A percentile compares a stretch with the other conserved stretches of the same genome.
Evolutionary conservation across 2,888 invertebrate species (phyloP).

Genomic region (Leucoma salicis): DNA sequence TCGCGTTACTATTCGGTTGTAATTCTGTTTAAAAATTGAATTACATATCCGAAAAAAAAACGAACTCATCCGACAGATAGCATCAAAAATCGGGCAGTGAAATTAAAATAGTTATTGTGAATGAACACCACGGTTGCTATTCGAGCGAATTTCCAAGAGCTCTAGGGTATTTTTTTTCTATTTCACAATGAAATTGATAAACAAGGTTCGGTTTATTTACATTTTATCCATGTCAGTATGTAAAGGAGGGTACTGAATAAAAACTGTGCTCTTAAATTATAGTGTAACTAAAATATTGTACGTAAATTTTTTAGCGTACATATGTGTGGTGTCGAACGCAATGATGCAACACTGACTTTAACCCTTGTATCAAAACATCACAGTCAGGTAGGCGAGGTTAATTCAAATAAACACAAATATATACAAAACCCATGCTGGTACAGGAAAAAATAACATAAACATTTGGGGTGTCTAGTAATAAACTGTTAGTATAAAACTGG

Average conservation of each 20-base stretch:
- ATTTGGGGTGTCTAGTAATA: slow-evolving; percentile 72
- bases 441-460: slow-evolving; percentile 77
- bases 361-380: slow-evolving; percentile 62
- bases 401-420: slow-evolving; percentile 80
- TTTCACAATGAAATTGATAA: too few relatives aligned
- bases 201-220: too few relatives aligned
- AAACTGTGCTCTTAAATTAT: slow-evolving; percentile 61
- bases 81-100: too few relatives aligned
- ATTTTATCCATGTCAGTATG: slow-evolving; percentile 60
- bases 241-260: slow-evolving; percentile 66
- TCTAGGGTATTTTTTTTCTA: too few relatives aligned
- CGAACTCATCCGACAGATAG: too few relatives aligned
- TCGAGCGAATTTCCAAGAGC: too few relatives aligned
- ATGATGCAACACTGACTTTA: slow-evolving; percentile 81
- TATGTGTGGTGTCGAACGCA: slow-evolving; percentile 83
- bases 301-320: slow-evolving; percentile 80
- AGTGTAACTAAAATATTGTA: slow-evolving; percentile 50
- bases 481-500: slow-evolving; percentile 76
- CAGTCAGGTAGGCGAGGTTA: slow-evolving; percentile 73
- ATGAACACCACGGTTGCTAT: too few relatives aligned
- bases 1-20: too few relatives aligned
- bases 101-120: too few relatives aligned
- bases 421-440: slow-evolving; percentile 80
- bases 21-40: too few relatives aligned
- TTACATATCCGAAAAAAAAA: too few relatives aligned